phyloP scores from a whole-genome alignment of 2,797 vertebrate species.

The Pogoniulus pusillus region DNA sequence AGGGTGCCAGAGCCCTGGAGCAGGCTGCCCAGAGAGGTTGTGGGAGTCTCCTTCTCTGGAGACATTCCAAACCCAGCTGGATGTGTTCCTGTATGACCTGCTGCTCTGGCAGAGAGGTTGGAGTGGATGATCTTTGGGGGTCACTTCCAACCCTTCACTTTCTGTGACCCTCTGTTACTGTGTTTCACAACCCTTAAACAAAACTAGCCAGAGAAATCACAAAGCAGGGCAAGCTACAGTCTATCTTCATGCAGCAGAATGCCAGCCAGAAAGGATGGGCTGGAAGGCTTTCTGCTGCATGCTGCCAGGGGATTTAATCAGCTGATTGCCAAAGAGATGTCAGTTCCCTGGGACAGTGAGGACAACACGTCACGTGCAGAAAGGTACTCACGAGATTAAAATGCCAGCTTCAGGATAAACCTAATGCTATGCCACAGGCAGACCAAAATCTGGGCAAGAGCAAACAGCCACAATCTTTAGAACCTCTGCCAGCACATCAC shows the following conservation, averaged over 20 bases:
- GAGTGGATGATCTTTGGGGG: too few species aligned
- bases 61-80: too few species aligned
- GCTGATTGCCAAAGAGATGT: constrained; percentile 56
- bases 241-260: neutral
- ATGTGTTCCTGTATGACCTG: too few species aligned
- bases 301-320: constrained; percentile 63
- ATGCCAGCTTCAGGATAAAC: constrained; percentile 32
- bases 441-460: neutral
- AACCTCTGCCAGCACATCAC: neutral
- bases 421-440: constrained; percentile 5
- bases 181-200: neutral
- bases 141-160: too few species aligned
- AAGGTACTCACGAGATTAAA: constrained; percentile 38
- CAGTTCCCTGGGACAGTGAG: constrained; percentile 52
- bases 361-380: constrained; percentile 36
- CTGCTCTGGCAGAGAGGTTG: too few species aligned
- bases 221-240: neutral
- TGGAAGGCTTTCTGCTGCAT: constrained; percentile 37
- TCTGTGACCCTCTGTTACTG: rapidly evolving
- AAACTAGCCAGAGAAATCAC: constrained; percentile 3
- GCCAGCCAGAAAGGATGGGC: neutral
- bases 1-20: too few species aligned
- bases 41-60: too few species aligned
- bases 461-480: neutral
- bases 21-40: too few species aligned